Evolutionary conservation across 2,888 invertebrate species (phyloP).

Genomic region (Rosalia funebris): DNA sequence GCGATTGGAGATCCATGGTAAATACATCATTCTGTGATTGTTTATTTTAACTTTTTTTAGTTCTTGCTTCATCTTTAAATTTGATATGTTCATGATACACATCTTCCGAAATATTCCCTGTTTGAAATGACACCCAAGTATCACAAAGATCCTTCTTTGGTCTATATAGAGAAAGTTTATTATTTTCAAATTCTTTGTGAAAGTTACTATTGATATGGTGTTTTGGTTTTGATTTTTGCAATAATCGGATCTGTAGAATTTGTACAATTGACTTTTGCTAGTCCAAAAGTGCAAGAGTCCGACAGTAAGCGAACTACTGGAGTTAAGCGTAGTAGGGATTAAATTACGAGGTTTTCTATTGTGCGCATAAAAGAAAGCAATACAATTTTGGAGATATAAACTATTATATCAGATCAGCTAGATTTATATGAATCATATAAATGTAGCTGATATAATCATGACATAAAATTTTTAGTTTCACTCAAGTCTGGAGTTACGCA

Average conservation of each 20-base stretch:
- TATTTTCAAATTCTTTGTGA: slow-evolving; percentile 19
- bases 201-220: slow-evolving; percentile 7
- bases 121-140: slow-evolving; percentile 30
- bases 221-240: not conserved
- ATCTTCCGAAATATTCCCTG: slow-evolving; percentile 27
- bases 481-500: too few species aligned
- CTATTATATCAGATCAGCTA: too few species aligned
- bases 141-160: slow-evolving; percentile 32
- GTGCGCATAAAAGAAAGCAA: too few species aligned
- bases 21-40: slow-evolving; percentile 29
- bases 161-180: slow-evolving; percentile 23
- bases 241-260: not conserved
- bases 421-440: too few species aligned
- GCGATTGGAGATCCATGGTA: slow-evolving; percentile 29
- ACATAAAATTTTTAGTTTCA: too few species aligned
- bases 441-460: too few species aligned
- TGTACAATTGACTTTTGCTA: slow-evolving; percentile 7
- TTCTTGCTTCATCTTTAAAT: slow-evolving; percentile 30
- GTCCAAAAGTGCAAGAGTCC: too few species aligned
- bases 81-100: slow-evolving; percentile 27
- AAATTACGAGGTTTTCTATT: too few species aligned
- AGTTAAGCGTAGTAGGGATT: too few species aligned
- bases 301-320: too few species aligned
- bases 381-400: too few species aligned
- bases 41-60: slow-evolving; percentile 29